These are phyloP conservation scores for Conus ventricosus DNA, from an alignment of 1,140 invertebrate genomes.

Conservation along the genomic window DNA sequence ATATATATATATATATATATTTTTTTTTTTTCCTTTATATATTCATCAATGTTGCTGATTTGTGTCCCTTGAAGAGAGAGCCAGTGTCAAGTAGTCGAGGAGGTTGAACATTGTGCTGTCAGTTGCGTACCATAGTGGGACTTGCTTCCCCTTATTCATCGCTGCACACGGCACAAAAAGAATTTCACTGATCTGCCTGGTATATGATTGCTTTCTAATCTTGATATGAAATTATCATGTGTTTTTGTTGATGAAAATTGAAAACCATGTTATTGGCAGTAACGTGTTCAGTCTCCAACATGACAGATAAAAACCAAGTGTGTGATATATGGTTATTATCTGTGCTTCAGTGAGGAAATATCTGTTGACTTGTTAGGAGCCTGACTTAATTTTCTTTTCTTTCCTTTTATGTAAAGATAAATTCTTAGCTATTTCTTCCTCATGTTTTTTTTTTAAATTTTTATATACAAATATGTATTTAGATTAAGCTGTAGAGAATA, in stretches of 20 bases:
- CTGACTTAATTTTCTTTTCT: too few relatives aligned
- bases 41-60: background rate
- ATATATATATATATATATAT: background rate
- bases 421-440: too few relatives aligned
- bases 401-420: too few relatives aligned
- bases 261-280: background rate
- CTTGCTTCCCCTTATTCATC: background rate
- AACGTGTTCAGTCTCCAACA: background rate
- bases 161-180: background rate
- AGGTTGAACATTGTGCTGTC: slow-evolving; percentile 10
- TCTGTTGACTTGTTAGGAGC: too few relatives aligned
- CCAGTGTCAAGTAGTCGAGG: background rate
- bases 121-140: slow-evolving; percentile 2
- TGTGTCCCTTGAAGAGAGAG: background rate
- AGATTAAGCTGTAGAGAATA: too few relatives aligned
- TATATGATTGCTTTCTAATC: slow-evolving; percentile 6
- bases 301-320: too few relatives aligned
- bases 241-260: background rate
- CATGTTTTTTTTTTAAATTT: too few relatives aligned
- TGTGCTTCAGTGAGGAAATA: too few relatives aligned
- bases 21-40: background rate
- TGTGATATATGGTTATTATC: too few relatives aligned
- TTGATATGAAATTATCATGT: background rate
- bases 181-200: background rate
- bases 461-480: too few relatives aligned